Conservation (phyloP, 2,113 vertebrate species). For the Struthidea cinerea region DNA sequence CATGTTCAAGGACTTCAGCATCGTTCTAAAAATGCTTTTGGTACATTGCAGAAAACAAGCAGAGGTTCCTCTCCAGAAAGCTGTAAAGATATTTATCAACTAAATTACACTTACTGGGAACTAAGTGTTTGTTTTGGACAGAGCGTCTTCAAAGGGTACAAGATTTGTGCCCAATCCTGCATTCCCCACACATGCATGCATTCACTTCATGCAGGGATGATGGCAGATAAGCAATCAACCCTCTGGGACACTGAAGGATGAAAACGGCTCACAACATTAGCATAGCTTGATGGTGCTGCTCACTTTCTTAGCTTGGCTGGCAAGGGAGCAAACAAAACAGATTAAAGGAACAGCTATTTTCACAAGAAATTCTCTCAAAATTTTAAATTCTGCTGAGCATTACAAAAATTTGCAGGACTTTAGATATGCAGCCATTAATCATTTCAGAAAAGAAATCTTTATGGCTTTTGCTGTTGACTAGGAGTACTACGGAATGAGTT, state of each 20-base stretch:
- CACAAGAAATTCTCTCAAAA: not conserved
- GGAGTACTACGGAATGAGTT: not conserved
- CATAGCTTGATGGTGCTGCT: not conserved
- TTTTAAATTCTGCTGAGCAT: not conserved
- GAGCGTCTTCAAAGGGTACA: not conserved
- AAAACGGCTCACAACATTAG: not conserved
- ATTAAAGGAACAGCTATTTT: not conserved
- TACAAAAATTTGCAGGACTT: not conserved
- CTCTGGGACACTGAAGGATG: not conserved
- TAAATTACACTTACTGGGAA: not conserved
- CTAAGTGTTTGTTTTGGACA: not conserved
- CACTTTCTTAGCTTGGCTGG: not conserved
- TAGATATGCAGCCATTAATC: not conserved
- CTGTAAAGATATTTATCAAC: not conserved
- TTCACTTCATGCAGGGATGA: not conserved
- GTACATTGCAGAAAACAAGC: not conserved
- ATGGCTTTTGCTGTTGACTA: slow-evolving; percentile 23
- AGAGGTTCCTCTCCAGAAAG: not conserved
- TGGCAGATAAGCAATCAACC: not conserved
- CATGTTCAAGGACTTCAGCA: not conserved
- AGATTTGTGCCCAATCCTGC: not conserved
- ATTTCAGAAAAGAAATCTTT: not conserved
- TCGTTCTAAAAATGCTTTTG: not conserved
- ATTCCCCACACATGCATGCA: not conserved
- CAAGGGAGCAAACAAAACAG: slow-evolving; percentile 27